A percentile compares a stretch with the other conserved stretches of the same genome.
These are phyloP conservation scores for Sebastiscus tertius DNA, from an alignment of 2,797 vertebrate genomes.

Conservation along the genomic window DNA sequence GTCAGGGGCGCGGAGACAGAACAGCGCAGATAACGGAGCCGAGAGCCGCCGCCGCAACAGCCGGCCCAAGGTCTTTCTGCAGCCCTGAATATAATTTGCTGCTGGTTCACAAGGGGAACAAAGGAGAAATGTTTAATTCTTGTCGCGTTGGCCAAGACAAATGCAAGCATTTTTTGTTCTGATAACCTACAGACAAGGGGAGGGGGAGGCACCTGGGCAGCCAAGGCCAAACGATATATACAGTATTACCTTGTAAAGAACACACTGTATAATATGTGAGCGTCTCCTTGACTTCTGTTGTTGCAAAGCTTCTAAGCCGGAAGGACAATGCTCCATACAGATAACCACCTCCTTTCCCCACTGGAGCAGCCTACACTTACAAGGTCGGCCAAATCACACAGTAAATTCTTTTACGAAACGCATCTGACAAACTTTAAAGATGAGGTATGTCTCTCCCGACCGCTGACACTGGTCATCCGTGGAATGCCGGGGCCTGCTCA, in stretches of 20 bases:
- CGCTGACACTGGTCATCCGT: constrained; percentile 63
- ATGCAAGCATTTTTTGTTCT: constrained; percentile 61
- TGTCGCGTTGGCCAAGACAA: constrained; percentile 62
- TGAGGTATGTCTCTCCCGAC: constrained; percentile 66
- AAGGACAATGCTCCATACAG: constrained; percentile 16
- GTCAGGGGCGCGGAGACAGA: constrained; percentile 73
- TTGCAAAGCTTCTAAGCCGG: constrained; percentile 28
- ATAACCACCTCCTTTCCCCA: constrained; percentile 32
- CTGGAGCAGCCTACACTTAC: constrained; percentile 37
- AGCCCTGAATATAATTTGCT: constrained; percentile 73
- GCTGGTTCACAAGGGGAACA: constrained; percentile 63
- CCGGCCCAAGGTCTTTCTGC: constrained; percentile 73
- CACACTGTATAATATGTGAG: constrained; percentile 27
- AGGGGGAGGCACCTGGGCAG: constrained; percentile 52
- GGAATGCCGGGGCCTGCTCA: constrained; percentile 71
- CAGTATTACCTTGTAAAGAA: constrained; percentile 60
- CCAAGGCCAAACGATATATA: constrained; percentile 66
- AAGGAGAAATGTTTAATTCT: constrained; percentile 73
- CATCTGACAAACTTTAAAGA: constrained; percentile 66
- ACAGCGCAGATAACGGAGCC: constrained; percentile 72
- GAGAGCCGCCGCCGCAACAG: constrained; percentile 41
- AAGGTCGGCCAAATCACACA: constrained; percentile 64
- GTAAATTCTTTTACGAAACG: constrained; percentile 55
- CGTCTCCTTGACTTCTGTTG: constrained; percentile 45
- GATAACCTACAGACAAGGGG: constrained; percentile 73